A percentile compares a stretch with the other conserved stretches of the same genome.
These are phyloP conservation scores for Tetranychus cinnabarinus DNA, from an alignment of 1,140 invertebrate genomes.

Conservation along the genomic window DNA sequence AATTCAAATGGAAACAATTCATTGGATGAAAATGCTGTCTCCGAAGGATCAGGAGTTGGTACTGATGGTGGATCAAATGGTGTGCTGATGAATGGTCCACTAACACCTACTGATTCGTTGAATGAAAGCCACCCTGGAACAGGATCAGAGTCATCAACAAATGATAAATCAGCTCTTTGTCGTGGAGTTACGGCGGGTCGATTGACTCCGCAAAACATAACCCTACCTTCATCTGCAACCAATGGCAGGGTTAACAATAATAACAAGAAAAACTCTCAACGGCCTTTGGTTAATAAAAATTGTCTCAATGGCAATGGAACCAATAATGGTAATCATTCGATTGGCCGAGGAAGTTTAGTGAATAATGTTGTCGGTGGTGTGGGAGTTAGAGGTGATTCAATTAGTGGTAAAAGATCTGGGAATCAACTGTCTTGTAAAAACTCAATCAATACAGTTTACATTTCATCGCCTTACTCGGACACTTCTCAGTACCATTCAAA, in stretches of 20 bases:
- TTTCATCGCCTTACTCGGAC: not conserved
- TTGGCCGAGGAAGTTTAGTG: not conserved
- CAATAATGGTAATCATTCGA: not conserved
- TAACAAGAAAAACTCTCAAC: not conserved
- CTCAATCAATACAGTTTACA: not conserved
- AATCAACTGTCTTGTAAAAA: not conserved
- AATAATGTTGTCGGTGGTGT: too few relatives aligned
- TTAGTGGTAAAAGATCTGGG: too few relatives aligned
- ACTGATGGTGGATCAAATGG: too few relatives aligned
- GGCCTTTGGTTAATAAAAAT: not conserved
- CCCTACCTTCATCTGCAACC: not conserved
- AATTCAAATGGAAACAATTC: conserved; percentile 38
- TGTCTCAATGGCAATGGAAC: not conserved
- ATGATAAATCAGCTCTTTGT: conserved; percentile 8
- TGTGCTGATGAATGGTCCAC: not conserved
- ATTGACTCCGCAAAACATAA: conserved; percentile 2
- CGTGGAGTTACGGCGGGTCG: not conserved
- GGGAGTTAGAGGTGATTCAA: too few relatives aligned
- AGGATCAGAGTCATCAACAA: conserved; percentile 9
- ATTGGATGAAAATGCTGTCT: conserved; percentile 57
- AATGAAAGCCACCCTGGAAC: not conserved
- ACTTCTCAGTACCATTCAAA: conserved; percentile 8
- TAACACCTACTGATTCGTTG: not conserved
- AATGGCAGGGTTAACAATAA: not conserved
- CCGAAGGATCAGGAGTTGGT: conserved; percentile 10